phyloP scores from a whole-genome alignment of 2,113 vertebrate genomes.

The Cyphomyrus plagiostoma region DNA sequence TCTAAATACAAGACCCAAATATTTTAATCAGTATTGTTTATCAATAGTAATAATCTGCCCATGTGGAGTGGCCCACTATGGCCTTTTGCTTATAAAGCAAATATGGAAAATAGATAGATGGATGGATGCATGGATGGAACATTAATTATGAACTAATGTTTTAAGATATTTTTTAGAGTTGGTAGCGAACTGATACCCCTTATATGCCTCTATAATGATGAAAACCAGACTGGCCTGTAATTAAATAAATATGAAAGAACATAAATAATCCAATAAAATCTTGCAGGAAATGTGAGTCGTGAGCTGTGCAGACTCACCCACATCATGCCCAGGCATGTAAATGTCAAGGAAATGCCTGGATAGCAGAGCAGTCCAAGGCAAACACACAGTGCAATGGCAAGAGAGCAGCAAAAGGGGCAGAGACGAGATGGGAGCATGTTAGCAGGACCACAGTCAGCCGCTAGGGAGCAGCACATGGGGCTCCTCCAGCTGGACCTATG shows the following conservation, averaged over 20 bases:
- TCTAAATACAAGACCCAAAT: neutral
- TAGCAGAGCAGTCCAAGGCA: neutral
- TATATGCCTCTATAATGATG: neutral
- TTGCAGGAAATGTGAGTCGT: neutral
- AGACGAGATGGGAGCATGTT: neutral
- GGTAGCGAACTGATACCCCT: neutral
- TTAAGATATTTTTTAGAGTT: neutral
- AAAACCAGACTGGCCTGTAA: neutral
- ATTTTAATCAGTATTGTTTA: neutral
- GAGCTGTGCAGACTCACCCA: neutral
- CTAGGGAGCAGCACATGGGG: neutral
- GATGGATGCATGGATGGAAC: neutral
- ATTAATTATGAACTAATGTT: neutral
- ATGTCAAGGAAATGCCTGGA: slow-evolving; percentile 9
- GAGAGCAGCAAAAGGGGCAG: neutral
- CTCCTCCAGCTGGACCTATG: neutral
- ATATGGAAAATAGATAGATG: neutral
- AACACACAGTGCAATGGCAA: neutral
- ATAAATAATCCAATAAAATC: neutral
- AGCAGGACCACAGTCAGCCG: neutral
- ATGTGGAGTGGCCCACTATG: neutral
- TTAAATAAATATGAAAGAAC: neutral
- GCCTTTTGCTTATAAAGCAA: neutral
- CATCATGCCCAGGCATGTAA: slow-evolving; percentile 6
- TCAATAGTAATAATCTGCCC: neutral